Conservation (phyloP, 2,797 vertebrate genomes). For the Notoglanidium macrostoma region DNA sequence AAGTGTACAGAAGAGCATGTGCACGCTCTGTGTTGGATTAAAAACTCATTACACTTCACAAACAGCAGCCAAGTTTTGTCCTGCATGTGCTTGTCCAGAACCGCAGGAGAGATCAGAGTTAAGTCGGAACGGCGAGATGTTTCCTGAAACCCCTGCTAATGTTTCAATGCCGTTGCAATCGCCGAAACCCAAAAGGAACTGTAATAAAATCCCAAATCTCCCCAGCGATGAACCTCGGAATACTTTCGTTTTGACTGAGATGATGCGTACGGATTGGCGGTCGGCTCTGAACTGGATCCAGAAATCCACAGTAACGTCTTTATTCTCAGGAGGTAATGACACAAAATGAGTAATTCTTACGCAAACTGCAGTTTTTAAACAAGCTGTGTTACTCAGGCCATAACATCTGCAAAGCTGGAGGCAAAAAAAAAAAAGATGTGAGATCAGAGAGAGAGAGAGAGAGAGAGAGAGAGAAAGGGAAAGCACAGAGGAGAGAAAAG, state of each 20-base stretch:
- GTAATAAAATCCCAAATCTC: not conserved
- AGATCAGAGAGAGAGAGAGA: not conserved
- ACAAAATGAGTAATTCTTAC: not conserved
- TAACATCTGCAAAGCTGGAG: not conserved
- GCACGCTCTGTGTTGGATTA: not conserved
- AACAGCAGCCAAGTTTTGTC: not conserved
- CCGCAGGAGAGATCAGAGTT: not conserved
- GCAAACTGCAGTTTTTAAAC: not conserved
- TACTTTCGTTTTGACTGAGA: not conserved
- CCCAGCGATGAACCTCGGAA: not conserved
- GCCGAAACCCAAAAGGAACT: not conserved
- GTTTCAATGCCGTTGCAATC: not conserved
- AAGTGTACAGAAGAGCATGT: not conserved
- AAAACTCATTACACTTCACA: not conserved
- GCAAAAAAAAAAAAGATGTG: not conserved
- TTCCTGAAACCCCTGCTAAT: not conserved
- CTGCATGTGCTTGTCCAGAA: not conserved
- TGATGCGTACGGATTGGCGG: not conserved
- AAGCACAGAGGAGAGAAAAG: no score
- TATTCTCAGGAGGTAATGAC: not conserved
- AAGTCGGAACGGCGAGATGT: no score
- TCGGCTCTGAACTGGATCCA: not conserved
- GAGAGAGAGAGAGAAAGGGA: no score
- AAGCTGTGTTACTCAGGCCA: not conserved
- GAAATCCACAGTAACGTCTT: not conserved